Base-by-base conservation (phyloP, 2,113 vertebrate species). In the Edolisoma coerulescens region DNA sequence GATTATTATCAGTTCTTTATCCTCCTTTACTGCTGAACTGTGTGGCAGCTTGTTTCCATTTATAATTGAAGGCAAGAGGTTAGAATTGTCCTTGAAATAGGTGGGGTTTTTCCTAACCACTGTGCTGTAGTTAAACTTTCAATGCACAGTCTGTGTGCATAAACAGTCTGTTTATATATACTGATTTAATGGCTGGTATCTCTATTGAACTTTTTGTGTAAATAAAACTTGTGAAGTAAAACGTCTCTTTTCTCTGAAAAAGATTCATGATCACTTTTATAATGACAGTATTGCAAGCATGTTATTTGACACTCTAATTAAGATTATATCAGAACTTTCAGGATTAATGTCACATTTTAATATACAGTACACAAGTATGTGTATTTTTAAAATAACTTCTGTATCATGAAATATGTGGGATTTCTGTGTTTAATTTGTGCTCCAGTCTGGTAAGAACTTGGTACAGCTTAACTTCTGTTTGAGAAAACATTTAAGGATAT, bases 1-100 rank as follows among this genome's bases (percentile, higher is more conserved):
- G 68, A 49, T 89, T 97, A 94, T 54, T 91, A 47, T 92, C 27
- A 30, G 26, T 87, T 78, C 59, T 93, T 96, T 94, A 93, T 95
- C 95, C 80, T 95, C 28, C 69, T 94, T 67, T 47, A 75, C 37
- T 80, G 44, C 84, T 92, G 84, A 95, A 87, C 61, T 89, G 27
- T 64, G 64, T 92, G 60, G 49, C 70, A 93, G 60, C 73, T 67
- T 84, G 50, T 84, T 95, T 94, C 53, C 22, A 37, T 94, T 89
- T 89, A 89, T 96, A 92, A 95, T 69, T 68, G 44, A 56, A 2
- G 3, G 19, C 73, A 87, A 84, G 73, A 65, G 39, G 52, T 79
- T 69, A 49, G 41, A 92, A 75, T 85, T 89, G 63, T 67, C 56
- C n/a, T 59, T 87, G 63, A 65, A 93, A 42, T 33, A 76, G 20